These are phyloP conservation scores for Andrena chrysosceles DNA, from an alignment of 2,888 invertebrate genomes.

Conservation along the genomic window DNA sequence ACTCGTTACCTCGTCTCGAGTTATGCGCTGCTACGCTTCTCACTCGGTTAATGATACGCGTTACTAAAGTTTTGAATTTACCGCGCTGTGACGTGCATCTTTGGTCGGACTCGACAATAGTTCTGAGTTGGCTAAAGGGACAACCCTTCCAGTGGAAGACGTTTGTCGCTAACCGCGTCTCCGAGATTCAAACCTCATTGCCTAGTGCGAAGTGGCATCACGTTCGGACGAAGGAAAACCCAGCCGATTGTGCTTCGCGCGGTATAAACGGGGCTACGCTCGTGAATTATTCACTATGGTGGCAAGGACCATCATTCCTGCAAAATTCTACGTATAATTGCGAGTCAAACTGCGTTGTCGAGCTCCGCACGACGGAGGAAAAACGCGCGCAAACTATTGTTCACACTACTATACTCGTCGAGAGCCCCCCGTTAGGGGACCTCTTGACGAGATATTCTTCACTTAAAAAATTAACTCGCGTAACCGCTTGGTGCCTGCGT, in stretches of 20 bases:
- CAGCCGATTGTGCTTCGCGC: background rate
- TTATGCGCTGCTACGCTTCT: too few relatives aligned
- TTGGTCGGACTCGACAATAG: background rate
- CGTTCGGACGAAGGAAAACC: background rate
- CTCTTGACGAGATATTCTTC: background rate
- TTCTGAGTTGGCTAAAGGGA: background rate
- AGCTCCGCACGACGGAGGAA: background rate
- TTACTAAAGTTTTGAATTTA: too few relatives aligned
- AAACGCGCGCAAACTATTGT: background rate
- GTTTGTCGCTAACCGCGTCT: background rate
- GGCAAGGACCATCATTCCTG: background rate
- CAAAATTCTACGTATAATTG: too few relatives aligned
- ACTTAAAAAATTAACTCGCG: background rate
- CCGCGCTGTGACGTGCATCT: too few relatives aligned
- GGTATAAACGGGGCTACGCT: background rate
- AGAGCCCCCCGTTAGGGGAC: background rate
- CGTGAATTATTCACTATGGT: background rate
- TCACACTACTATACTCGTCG: background rate
- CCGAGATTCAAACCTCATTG: background rate
- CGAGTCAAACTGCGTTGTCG: background rate
- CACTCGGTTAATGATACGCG: too few relatives aligned
- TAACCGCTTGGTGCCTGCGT: background rate
- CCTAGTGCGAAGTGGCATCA: background rate
- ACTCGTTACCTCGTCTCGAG: too few relatives aligned
- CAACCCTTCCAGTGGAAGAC: background rate